Evolutionary conservation across 2,888 invertebrate species (phyloP), one percentile per base, ranked within the genome.

Genomic region (Pherbina coryleti): DNA sequence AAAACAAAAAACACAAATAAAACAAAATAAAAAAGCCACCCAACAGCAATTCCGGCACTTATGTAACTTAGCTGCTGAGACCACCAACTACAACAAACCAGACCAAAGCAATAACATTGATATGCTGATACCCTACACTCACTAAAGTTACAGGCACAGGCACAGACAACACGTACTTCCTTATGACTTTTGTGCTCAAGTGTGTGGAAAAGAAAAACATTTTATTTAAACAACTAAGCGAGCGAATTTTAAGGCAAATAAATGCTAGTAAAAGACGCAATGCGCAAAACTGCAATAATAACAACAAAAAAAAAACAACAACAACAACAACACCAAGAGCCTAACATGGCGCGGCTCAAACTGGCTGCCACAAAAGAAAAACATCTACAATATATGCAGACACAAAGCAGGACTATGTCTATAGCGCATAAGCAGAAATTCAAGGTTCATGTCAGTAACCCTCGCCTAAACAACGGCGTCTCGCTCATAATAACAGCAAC

Each of bases 371-470:
- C 9, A 60, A 79, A 76, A 78, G 49, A 78, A 78, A 74, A 80
- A 81, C 49, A 31, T 17, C 60, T 62, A 57, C 64, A 17, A 55
- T 22, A 57, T 28, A 49, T 28, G 70, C 62, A 69, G 80, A 80
- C 79, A 79, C 57, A 64, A 9, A 57, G 62, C 53, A 77, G n/a
- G 51, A 82, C 62, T 72, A 74, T 67, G 70, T 55, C 22, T 77
- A 82, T 83, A 84, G 83, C 81, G 82, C 31, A 82, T 81, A 84
- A 85, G 83, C 79, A 31, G 60, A 84, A 81, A 85, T 82, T 85
- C 85, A 85, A 85, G 85, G 85, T 85, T 85, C 86, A 84, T 84
- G 86, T 85, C 85, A 86, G 85, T 85, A 86, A 85, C 86, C 85
- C 85, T 82, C 79, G 73, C 78, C 22, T 22, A 17, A 62, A 4